Percentiles rank a stretch among this genome's conserved stretches.
Evolutionary conservation across 1,140 invertebrate species (phyloP).

Genomic region (Proales similis): DNA sequence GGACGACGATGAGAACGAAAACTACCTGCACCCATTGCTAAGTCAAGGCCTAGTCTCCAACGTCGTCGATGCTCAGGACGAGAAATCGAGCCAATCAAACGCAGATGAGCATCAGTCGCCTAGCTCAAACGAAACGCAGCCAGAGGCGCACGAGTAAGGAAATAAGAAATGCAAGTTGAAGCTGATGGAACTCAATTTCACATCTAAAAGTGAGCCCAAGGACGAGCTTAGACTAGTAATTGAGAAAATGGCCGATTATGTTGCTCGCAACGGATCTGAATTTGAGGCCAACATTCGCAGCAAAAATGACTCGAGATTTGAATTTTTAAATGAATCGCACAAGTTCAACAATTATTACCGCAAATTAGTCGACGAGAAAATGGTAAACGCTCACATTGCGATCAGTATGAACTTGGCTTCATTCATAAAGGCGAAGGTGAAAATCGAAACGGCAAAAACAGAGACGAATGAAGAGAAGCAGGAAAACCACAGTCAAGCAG

Average conservation of each 20-base stretch:
- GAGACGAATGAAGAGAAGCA: too few relatives aligned
- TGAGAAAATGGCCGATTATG: conserved; percentile 89
- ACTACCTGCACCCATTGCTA: conserved; percentile 67
- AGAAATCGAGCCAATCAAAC: too few relatives aligned
- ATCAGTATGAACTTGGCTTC: too few relatives aligned
- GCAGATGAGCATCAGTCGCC: neutral
- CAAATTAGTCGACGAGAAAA: too few relatives aligned
- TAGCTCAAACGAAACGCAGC: neutral
- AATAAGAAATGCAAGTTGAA: neutral
- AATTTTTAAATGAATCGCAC: conserved; percentile 67
- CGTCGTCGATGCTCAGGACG: too few relatives aligned
- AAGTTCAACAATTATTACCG: conserved; percentile 71
- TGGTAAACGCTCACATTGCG: too few relatives aligned
- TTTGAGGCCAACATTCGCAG: conserved; percentile 79
- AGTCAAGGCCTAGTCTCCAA: neutral
- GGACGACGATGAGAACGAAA: conserved; percentile 55
- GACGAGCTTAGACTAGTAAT: conserved; percentile 70
- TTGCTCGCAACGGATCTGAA: conserved; percentile 81
- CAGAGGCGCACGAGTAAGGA: neutral
- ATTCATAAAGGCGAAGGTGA: too few relatives aligned
- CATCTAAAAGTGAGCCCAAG: conserved; percentile 1
- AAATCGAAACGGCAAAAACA: too few relatives aligned
- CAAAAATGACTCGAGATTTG: conserved; percentile 76
- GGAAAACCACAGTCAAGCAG: too few relatives aligned
- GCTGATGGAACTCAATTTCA: neutral